These are phyloP conservation scores for Barbus barbus DNA, from an alignment of 2,113 vertebrate genomes.

Conservation along the genomic window DNA sequence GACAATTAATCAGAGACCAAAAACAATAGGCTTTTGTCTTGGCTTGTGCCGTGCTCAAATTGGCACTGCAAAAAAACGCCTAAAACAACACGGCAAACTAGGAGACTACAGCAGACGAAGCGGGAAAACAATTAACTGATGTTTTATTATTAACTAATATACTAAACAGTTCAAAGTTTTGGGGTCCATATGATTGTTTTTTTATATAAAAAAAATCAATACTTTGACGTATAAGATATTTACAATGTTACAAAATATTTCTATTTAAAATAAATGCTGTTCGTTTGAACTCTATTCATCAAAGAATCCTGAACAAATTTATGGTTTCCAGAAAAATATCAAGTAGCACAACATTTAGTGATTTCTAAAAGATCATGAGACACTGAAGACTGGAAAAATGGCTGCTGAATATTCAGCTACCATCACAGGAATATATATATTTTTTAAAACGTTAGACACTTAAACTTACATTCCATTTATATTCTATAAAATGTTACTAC, in stretches of 20 bases:
- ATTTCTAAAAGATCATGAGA: not conserved
- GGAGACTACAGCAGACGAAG: not conserved
- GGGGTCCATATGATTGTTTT: too few species aligned
- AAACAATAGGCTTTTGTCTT: conserved; percentile 27
- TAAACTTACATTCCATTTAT: not conserved
- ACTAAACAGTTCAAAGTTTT: too few species aligned
- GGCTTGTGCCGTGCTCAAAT: not conserved
- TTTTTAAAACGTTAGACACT: not conserved
- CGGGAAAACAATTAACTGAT: too few species aligned
- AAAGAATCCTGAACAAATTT: too few species aligned
- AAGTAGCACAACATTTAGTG: not conserved
- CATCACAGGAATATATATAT: not conserved
- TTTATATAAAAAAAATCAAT: too few species aligned
- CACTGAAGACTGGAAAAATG: not conserved
- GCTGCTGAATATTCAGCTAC: not conserved
- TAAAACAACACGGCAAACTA: not conserved
- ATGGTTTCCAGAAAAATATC: too few species aligned
- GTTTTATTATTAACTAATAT: too few species aligned
- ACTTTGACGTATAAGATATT: too few species aligned
- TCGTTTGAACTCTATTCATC: too few species aligned
- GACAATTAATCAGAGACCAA: conserved; percentile 34
- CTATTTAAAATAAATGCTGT: too few species aligned
- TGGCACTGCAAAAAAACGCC: not conserved
- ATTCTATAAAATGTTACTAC: not conserved
- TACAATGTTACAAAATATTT: too few species aligned